Evolutionary conservation across 2,797 vertebrate genomes (phyloP).

Genomic region (Chanos chanos): DNA sequence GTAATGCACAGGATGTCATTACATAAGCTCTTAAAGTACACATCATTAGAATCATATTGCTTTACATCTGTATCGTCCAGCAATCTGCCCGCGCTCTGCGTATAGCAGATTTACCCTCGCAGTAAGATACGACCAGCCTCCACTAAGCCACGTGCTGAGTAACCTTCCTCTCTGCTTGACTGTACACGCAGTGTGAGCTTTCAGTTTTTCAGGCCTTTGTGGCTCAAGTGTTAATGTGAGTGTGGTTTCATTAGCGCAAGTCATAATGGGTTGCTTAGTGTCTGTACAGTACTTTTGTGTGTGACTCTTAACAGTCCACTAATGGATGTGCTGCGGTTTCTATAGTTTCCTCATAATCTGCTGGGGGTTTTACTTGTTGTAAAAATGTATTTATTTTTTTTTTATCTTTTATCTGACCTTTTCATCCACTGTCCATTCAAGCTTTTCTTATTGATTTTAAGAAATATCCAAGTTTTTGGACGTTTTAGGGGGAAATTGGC

Average conservation of each 20-base stretch:
- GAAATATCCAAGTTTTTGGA: too few relatives aligned
- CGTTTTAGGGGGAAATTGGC: too few relatives aligned
- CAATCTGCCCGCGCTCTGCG: conserved; percentile 33
- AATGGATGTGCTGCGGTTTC: conserved; percentile 11
- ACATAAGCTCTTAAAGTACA: conserved; percentile 46
- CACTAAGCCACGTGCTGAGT: too few relatives aligned
- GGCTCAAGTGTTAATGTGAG: neutral
- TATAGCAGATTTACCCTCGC: conserved; percentile 14
- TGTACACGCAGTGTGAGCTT: too few relatives aligned
- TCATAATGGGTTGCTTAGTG: conserved; percentile 3
- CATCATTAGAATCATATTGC: conserved; percentile 26
- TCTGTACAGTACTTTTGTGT: neutral
- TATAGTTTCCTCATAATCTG: neutral
- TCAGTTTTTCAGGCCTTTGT: too few relatives aligned
- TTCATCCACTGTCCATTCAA: too few relatives aligned
- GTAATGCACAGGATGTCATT: conserved; percentile 44
- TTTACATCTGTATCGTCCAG: conserved; percentile 29
- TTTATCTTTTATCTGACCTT: too few relatives aligned
- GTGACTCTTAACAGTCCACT: neutral
- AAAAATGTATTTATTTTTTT: too few relatives aligned
- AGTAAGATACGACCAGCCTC: too few relatives aligned
- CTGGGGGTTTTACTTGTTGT: neutral
- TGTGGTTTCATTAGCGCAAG: too few relatives aligned
- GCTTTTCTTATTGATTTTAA: too few relatives aligned
- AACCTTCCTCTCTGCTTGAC: too few relatives aligned